Percentiles rank a stretch among this genome's conserved stretches.
These are phyloP conservation scores for Cynopterus sphinx DNA, from an alignment of 2,797 vertebrate species.

Conservation along the genomic window DNA sequence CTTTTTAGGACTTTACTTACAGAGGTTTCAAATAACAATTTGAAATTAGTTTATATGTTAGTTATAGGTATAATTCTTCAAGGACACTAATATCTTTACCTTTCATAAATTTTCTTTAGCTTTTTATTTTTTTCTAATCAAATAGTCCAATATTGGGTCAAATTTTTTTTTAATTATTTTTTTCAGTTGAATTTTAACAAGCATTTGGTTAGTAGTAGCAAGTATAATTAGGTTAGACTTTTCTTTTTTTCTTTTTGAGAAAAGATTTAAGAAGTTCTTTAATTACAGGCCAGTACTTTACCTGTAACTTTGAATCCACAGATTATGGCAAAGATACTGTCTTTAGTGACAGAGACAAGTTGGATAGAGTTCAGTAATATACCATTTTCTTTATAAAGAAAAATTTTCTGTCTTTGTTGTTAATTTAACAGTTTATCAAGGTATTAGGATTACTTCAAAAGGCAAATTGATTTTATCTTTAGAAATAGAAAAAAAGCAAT, in stretches of 20 bases:
- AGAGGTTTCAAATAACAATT: background rate
- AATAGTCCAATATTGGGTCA: background rate
- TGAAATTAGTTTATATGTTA: background rate
- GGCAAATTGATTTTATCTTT: constrained; percentile 17
- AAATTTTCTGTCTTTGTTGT: background rate
- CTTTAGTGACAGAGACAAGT: background rate
- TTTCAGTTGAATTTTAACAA: background rate
- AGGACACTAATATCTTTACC: background rate
- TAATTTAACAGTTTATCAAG: background rate
- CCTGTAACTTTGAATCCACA: background rate
- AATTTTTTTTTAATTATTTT: background rate
- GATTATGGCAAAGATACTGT: background rate
- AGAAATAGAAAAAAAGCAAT: background rate
- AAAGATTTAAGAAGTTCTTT: background rate
- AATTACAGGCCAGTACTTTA: background rate
- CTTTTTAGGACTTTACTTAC: background rate
- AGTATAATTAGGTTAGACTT: background rate
- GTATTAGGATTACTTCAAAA: background rate
- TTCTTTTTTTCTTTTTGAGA: background rate
- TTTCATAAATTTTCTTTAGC: background rate
- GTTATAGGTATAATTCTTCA: background rate
- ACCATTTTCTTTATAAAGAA: background rate
- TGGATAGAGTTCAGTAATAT: background rate
- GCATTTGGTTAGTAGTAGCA: background rate
- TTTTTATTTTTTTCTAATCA: background rate